Conservation (phyloP, 2,888 invertebrate species). For the Syritta pipiens region DNA sequence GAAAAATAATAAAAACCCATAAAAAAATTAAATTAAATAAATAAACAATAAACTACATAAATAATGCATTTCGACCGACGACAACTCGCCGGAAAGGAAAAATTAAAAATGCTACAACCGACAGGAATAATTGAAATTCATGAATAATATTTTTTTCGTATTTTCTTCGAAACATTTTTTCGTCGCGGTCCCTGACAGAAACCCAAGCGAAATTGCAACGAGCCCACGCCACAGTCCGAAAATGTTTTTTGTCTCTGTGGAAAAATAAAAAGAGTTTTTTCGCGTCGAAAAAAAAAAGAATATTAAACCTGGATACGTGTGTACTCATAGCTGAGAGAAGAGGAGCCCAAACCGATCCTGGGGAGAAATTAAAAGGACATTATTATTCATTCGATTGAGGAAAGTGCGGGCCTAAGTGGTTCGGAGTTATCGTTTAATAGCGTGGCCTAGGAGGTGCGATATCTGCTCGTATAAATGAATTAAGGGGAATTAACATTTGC, state of each 20-base stretch:
- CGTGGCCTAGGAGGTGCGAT: constrained; percentile 45
- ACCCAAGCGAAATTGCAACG: constrained; percentile 25
- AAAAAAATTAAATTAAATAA: constrained; percentile 27
- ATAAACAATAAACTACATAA: constrained; percentile 49
- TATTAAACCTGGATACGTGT: background rate
- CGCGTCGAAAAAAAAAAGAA: background rate
- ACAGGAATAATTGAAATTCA: constrained; percentile 65
- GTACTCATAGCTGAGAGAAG: background rate
- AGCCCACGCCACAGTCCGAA: background rate
- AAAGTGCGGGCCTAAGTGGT: constrained; percentile 64
- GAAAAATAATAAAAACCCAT: constrained; percentile 2
- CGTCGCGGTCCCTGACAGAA: constrained; percentile 2
- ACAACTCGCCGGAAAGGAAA: constrained; percentile 41
- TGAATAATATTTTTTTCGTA: constrained; percentile 43
- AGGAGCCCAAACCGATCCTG: constrained; percentile 14
- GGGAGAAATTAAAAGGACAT: constrained; percentile 60
- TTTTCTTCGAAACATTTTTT: constrained; percentile 23
- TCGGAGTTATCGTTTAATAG: constrained; percentile 59
- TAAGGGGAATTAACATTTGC: constrained; percentile 51
- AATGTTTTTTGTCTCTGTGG: background rate
- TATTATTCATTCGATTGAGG: constrained; percentile 69
- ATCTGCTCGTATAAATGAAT: constrained; percentile 54
- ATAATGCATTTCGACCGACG: constrained; percentile 46
- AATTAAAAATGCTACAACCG: constrained; percentile 48
- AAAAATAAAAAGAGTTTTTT: background rate